Evolutionary conservation across 1,140 invertebrate species (phyloP).

Genomic region (Aleiodes sp.): DNA sequence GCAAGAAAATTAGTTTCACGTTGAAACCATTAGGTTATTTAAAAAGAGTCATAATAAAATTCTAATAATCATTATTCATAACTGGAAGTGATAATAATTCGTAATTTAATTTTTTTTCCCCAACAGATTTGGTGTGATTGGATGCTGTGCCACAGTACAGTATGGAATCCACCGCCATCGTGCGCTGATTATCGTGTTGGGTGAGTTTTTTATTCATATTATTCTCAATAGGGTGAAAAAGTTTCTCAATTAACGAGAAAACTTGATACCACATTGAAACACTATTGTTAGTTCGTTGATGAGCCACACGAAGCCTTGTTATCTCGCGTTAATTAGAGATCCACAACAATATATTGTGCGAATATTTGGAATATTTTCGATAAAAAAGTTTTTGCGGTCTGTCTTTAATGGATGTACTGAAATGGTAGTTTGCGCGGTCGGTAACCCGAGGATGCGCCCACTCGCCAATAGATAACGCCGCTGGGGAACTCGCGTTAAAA

Average conservation of each 20-base stretch:
- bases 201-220: constrained; percentile 67
- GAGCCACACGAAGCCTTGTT: too few species aligned
- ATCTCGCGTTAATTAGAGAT: too few species aligned
- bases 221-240: background rate
- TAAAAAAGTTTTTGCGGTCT: too few species aligned
- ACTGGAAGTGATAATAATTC: constrained; percentile 1
- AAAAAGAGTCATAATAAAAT: too few species aligned
- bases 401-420: too few species aligned
- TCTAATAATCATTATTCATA: background rate
- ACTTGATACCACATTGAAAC: too few species aligned
- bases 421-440: constrained; percentile 36
- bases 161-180: constrained; percentile 88
- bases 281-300: too few species aligned
- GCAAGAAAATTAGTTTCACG: background rate
- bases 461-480: constrained; percentile 40
- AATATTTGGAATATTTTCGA: too few species aligned
- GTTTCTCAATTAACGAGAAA: background rate
- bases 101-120: constrained; percentile 38
- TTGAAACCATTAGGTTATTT: background rate
- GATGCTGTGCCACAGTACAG: constrained; percentile 84
- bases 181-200: constrained; percentile 82
- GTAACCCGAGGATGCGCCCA: constrained; percentile 35
- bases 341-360: too few species aligned
- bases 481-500: background rate
- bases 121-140: constrained; percentile 91